A percentile compares a stretch with the other conserved stretches of the same genome.
These are phyloP conservation scores for Nymphicus hollandicus DNA, from an alignment of 2,113 vertebrate genomes.

Conservation along the genomic window DNA sequence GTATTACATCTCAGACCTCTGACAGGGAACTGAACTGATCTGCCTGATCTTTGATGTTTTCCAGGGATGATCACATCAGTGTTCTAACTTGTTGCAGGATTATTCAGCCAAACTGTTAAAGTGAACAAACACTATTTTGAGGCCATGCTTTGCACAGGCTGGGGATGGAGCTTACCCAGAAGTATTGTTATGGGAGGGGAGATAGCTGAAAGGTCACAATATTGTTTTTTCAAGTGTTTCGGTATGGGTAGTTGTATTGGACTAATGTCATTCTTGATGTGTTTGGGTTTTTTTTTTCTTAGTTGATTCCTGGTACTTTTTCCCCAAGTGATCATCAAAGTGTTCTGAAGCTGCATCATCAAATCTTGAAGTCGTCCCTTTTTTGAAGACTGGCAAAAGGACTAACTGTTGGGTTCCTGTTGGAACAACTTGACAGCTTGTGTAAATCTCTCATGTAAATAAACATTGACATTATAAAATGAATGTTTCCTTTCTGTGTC, in stretches of 20 bases:
- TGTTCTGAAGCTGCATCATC: background rate
- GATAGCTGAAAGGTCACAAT: background rate
- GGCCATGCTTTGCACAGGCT: background rate
- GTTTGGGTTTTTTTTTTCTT: background rate
- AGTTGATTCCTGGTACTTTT: slow-evolving; percentile 72
- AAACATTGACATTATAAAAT: slow-evolving; percentile 45
- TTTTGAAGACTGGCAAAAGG: background rate
- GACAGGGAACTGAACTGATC: background rate
- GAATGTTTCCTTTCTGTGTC: background rate
- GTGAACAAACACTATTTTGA: background rate
- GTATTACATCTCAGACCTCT: background rate
- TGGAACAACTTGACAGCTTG: background rate
- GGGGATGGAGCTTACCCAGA: background rate
- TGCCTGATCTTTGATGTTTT: background rate
- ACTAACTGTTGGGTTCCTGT: background rate
- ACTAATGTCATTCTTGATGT: background rate
- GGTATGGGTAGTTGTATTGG: background rate
- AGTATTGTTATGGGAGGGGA: background rate
- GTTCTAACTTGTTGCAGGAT: background rate
- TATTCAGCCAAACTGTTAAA: background rate
- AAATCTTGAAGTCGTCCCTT: background rate
- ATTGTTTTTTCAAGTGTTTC: background rate
- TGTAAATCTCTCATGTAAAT: slow-evolving; percentile 61
- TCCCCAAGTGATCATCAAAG: slow-evolving; percentile 20
- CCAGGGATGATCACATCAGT: background rate